Percentiles rank a stretch among this genome's conserved stretches.
Conservation (phyloP, 2,113 vertebrate genomes). For the Neodontobutis hainanensis region DNA sequence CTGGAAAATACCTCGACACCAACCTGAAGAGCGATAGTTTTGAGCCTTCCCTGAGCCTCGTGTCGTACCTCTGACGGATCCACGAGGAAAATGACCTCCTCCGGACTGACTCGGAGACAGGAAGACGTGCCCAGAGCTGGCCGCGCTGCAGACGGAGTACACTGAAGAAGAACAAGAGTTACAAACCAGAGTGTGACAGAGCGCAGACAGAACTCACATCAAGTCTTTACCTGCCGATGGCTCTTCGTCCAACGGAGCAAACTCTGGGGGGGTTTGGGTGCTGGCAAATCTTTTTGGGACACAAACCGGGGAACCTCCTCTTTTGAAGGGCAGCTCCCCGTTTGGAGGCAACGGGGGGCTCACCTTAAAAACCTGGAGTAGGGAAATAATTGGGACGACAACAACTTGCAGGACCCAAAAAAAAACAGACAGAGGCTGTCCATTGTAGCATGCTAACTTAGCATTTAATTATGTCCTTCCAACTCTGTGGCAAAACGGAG, state of each 20-base stretch:
- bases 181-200: not conserved
- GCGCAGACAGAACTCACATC: not conserved
- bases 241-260: slow-evolving; percentile 83
- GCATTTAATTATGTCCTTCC: too few relatives aligned
- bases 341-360: slow-evolving; percentile 81
- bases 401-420: too few relatives aligned
- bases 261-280: slow-evolving; percentile 91
- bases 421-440: too few relatives aligned
- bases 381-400: too few relatives aligned
- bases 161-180: slow-evolving; percentile 36
- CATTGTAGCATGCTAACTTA: too few relatives aligned
- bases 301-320: slow-evolving; percentile 75
- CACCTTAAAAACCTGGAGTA: slow-evolving; percentile 85
- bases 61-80: slow-evolving; percentile 84
- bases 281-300: slow-evolving; percentile 84
- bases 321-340: slow-evolving; percentile 79
- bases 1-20: slow-evolving; percentile 82
- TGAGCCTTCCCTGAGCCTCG: slow-evolving; percentile 81
- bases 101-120: slow-evolving; percentile 78
- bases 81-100: slow-evolving; percentile 81
- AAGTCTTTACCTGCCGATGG: slow-evolving; percentile 74
- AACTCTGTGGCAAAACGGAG: too few relatives aligned
- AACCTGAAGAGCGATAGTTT: slow-evolving; percentile 80
- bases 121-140: slow-evolving; percentile 81
- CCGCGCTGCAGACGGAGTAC: slow-evolving; percentile 81